Conservation (phyloP, 2,797 vertebrate genomes). For the Crypturellus tataupa region DNA sequence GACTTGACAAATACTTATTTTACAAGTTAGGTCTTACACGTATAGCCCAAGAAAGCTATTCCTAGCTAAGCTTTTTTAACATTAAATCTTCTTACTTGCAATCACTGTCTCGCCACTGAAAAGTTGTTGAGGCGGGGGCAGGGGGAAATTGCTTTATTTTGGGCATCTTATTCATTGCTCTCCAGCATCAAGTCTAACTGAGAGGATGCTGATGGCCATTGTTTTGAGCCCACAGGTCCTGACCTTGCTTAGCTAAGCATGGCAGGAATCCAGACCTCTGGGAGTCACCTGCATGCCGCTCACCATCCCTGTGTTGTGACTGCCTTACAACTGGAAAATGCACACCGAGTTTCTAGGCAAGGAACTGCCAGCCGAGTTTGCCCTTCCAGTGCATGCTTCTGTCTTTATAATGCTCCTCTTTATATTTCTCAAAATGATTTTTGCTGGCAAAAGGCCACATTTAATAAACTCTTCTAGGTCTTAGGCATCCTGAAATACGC, state of each 20-base stretch:
- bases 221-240: neutral
- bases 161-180: neutral
- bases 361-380: neutral
- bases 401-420: neutral
- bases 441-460: neutral
- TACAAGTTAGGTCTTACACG: neutral
- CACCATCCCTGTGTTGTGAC: neutral
- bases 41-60: neutral
- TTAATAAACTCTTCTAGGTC: neutral
- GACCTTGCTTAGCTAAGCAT: neutral
- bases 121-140: neutral
- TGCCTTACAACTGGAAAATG: neutral
- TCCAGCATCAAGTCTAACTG: neutral
- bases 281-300: neutral
- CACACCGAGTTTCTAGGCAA: neutral
- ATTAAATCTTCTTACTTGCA: neutral
- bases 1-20: neutral
- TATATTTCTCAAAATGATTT: neutral
- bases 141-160: neutral
- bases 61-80: neutral
- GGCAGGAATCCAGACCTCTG: neutral
- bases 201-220: neutral
- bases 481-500: neutral
- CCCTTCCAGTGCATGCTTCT: neutral
- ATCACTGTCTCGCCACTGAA: neutral